Percentiles rank a stretch among this genome's conserved stretches.
These are phyloP conservation scores for Fabriciana adippe DNA, from an alignment of 2,888 invertebrate species.

Conservation along the genomic window DNA sequence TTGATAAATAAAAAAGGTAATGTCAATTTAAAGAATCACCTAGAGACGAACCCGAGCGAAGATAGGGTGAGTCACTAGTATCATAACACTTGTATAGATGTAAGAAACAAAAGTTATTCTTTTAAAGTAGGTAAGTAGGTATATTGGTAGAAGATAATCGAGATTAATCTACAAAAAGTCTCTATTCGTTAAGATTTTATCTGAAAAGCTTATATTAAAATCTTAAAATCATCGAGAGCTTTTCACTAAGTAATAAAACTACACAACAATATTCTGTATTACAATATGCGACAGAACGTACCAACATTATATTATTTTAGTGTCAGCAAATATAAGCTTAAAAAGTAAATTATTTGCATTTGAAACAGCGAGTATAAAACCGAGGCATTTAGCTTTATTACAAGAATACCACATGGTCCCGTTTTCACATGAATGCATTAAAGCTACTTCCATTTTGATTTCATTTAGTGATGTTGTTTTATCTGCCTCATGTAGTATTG, in stretches of 20 bases:
- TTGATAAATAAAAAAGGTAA: too few relatives aligned
- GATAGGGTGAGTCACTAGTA: too few relatives aligned
- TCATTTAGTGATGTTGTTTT: constrained; percentile 1
- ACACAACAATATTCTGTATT: not conserved
- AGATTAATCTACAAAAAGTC: too few relatives aligned
- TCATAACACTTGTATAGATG: too few relatives aligned
- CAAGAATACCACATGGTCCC: constrained; percentile 4
- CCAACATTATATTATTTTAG: constrained; percentile 6
- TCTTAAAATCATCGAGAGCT: not conserved
- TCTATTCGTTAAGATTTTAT: too few relatives aligned
- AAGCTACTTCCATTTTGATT: not conserved
- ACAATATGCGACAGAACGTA: constrained; percentile 1
- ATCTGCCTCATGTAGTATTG: too few relatives aligned
- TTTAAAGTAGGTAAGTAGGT: too few relatives aligned
- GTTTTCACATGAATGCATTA: not conserved
- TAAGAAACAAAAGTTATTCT: too few relatives aligned
- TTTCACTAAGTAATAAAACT: not conserved
- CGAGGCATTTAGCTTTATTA: constrained; percentile 17
- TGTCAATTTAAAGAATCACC: too few relatives aligned
- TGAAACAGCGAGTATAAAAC: constrained; percentile 10
- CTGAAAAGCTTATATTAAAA: too few relatives aligned
- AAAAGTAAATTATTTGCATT: constrained; percentile 16
- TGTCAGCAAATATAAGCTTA: constrained; percentile 13
- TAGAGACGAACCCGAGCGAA: too few relatives aligned
- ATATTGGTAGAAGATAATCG: too few relatives aligned